Evolutionary conservation across 2,888 invertebrate species (phyloP).

Genomic region (Clostera curtula): DNA sequence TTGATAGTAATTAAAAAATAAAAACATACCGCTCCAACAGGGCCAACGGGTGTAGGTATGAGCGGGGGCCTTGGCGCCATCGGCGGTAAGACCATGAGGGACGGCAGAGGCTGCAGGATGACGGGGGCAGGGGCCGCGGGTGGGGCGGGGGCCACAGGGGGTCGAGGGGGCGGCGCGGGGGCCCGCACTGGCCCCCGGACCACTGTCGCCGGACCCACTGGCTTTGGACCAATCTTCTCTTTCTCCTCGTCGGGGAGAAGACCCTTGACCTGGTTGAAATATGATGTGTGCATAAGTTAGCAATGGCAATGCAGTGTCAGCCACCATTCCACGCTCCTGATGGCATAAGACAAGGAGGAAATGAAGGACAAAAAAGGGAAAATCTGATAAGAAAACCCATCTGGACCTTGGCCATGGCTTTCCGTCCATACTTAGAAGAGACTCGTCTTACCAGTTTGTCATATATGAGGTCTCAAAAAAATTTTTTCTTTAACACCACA

Average conservation of each 20-base stretch:
- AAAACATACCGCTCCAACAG: conserved; percentile 26
- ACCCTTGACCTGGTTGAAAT: conserved; percentile 79
- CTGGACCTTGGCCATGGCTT: too few species aligned
- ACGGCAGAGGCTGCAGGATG: conserved; percentile 53
- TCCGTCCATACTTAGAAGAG: too few species aligned
- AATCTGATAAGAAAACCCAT: too few species aligned
- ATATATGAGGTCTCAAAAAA: too few species aligned
- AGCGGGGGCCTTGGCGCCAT: conserved; percentile 56
- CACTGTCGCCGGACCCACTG: conserved; percentile 59
- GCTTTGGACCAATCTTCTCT: conserved; percentile 96
- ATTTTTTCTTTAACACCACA: too few species aligned
- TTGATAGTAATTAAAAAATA: too few species aligned
- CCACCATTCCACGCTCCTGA: neutral
- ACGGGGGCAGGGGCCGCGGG: conserved; percentile 33
- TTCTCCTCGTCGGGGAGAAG: conserved; percentile 96
- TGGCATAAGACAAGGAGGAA: too few species aligned
- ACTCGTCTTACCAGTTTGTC: too few species aligned
- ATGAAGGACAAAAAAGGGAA: too few species aligned
- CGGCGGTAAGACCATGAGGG: conserved; percentile 70
- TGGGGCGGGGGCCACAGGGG: conserved; percentile 29
- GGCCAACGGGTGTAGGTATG: conserved; percentile 41
- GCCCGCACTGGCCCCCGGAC: conserved; percentile 17
- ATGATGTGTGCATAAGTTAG: neutral
- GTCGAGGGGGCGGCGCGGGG: conserved; percentile 12
- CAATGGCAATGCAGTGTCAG: neutral